Evolutionary conservation across 2,888 invertebrate species (phyloP).

Genomic region (Drosophila histrio): DNA sequence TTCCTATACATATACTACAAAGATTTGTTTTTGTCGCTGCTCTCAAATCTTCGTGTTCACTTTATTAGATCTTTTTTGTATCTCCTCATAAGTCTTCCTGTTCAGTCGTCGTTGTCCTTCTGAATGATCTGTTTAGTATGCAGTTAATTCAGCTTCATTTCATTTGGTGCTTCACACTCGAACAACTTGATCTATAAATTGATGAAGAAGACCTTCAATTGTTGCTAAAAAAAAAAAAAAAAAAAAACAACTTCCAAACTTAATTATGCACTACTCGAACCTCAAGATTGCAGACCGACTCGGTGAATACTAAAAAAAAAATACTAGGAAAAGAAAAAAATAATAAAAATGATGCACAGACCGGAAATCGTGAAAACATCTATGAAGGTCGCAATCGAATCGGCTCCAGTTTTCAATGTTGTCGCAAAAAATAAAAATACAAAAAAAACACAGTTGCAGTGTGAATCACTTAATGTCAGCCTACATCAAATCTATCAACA

Average conservation of each 20-base stretch:
- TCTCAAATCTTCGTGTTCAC: too few species aligned
- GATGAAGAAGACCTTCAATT: slow-evolving; percentile 46
- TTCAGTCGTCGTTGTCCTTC: slow-evolving; percentile 37
- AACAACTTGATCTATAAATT: slow-evolving; percentile 46
- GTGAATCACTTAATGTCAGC: slow-evolving; percentile 70
- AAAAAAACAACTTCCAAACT: slow-evolving; percentile 32
- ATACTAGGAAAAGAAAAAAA: slow-evolving; percentile 11
- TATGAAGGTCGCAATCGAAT: slow-evolving; percentile 50
- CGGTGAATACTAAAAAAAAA: slow-evolving; percentile 29
- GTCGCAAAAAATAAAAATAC: slow-evolving; percentile 17
- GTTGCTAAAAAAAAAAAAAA: slow-evolving; percentile 3
- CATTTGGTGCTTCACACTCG: slow-evolving; percentile 19
- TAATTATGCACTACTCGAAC: slow-evolving; percentile 64
- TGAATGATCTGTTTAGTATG: slow-evolving; percentile 46
- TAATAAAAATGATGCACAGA: slow-evolving; percentile 14
- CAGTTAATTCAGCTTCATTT: slow-evolving; percentile 39
- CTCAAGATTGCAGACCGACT: slow-evolving; percentile 24
- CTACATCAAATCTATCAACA: slow-evolving; percentile 55
- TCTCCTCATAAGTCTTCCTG: not conserved
- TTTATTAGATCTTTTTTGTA: not conserved
- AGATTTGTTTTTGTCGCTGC: too few species aligned
- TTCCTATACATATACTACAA: too few species aligned
- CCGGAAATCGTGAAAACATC: slow-evolving; percentile 51
- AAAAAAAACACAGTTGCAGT: slow-evolving; percentile 45
- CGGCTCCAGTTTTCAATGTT: slow-evolving; percentile 29